A percentile compares a stretch with the other conserved stretches of the same genome.
These are phyloP conservation scores for Tuta absoluta DNA, from an alignment of 2,888 invertebrate species.

Conservation along the genomic window DNA sequence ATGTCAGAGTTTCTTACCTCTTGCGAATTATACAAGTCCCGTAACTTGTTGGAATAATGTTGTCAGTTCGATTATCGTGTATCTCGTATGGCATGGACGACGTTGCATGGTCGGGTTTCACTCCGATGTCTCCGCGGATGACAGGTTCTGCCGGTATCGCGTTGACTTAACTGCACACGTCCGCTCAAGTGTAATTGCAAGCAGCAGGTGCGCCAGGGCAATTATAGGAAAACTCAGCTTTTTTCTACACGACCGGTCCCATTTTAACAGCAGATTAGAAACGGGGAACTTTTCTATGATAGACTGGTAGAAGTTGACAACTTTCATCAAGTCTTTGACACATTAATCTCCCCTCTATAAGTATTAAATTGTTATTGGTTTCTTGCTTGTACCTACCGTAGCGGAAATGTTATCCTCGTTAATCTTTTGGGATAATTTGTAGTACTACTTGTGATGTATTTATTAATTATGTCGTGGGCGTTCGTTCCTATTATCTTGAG, in stretches of 20 bases:
- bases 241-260: constrained; percentile 36
- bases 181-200: constrained; percentile 58
- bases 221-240: constrained; percentile 51
- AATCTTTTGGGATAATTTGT: not conserved
- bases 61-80: constrained; percentile 12
- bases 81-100: constrained; percentile 9
- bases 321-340: constrained; percentile 14
- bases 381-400: not conserved
- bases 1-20: not conserved
- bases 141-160: constrained; percentile 53
- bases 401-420: not conserved
- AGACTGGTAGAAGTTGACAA: not conserved
- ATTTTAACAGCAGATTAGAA: constrained; percentile 35
- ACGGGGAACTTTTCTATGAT: constrained; percentile 33
- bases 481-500: constrained; percentile 25
- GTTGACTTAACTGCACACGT: constrained; percentile 54
- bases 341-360: not conserved
- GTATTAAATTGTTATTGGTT: not conserved
- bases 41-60: constrained; percentile 11
- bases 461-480: constrained; percentile 22
- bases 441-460: not conserved
- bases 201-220: constrained; percentile 62
- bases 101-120: constrained; percentile 56
- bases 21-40: constrained; percentile 2
- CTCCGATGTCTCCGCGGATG: constrained; percentile 43